phyloP scores from a whole-genome alignment of 2,113 vertebrate genomes.

The Oplegnathus fasciatus region DNA sequence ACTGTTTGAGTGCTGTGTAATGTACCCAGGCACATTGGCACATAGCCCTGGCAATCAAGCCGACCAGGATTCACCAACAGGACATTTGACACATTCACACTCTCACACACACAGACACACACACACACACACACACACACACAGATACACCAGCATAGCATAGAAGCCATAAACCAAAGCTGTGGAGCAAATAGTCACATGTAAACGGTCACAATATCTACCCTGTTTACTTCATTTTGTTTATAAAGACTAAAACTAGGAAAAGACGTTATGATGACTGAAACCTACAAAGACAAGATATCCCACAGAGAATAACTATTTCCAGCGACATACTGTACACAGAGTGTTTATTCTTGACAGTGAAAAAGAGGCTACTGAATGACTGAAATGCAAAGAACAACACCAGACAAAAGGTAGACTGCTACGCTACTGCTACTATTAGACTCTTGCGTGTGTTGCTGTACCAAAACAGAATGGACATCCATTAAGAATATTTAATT shows the following conservation, averaged over 20 bases:
- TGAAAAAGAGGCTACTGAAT: neutral
- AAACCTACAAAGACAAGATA: neutral
- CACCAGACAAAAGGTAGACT: neutral
- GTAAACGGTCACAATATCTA: neutral
- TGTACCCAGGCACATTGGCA: constrained; percentile 28
- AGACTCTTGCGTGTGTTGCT: neutral
- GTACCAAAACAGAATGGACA: neutral
- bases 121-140: neutral
- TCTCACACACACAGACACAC: neutral
- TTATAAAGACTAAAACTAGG: neutral
- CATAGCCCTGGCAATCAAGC: constrained; percentile 10
- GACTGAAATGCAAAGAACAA: neutral
- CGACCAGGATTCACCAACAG: neutral
- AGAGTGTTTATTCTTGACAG: neutral
- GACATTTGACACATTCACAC: neutral
- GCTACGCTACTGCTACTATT: neutral
- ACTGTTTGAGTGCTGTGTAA: constrained; percentile 27
- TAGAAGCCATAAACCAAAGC: neutral
- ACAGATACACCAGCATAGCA: too few species aligned
- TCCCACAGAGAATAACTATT: neutral
- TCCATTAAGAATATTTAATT: neutral
- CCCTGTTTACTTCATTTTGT: too few species aligned
- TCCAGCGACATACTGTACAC: neutral
- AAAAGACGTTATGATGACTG: neutral
- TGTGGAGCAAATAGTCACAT: neutral